These are phyloP conservation scores for Enteromius thamalakanensis DNA, from an alignment of 2,797 vertebrate genomes.

Conservation along the genomic window DNA sequence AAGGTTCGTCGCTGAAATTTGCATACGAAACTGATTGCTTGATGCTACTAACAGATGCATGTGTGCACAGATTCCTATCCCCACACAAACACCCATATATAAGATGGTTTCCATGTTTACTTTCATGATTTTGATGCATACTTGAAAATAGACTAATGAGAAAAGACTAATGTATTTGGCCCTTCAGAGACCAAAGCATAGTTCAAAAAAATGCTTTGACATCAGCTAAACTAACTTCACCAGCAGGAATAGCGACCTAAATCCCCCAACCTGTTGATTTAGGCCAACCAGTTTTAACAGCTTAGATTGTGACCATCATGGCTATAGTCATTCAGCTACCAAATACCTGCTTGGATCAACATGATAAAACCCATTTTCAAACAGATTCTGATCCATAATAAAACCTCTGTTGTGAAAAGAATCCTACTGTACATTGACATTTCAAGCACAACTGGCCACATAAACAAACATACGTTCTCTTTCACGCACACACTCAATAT, in stretches of 20 bases:
- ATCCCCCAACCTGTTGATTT: not conserved
- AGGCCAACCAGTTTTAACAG: not conserved
- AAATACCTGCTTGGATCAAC: not conserved
- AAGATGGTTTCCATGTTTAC: not conserved
- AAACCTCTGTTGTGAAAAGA: not conserved
- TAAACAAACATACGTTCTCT: not conserved
- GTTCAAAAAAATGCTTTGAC: not conserved
- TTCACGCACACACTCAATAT: not conserved
- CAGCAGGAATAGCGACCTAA: not conserved
- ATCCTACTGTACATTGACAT: not conserved
- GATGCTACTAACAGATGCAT: not conserved
- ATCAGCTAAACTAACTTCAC: not conserved
- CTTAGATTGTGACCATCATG: not conserved
- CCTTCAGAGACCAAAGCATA: not conserved
- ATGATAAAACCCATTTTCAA: not conserved
- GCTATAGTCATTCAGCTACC: not conserved
- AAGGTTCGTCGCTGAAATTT: constrained; percentile 11
- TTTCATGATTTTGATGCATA: not conserved
- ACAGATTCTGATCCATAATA: not conserved
- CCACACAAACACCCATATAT: constrained; percentile 20
- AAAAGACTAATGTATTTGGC: not conserved
- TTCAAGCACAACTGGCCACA: not conserved
- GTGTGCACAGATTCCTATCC: not conserved
- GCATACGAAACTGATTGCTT: constrained; percentile 16
- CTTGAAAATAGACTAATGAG: not conserved